phyloP scores from a whole-genome alignment of 1,140 invertebrate species.

The Sarcophaga bullata region DNA sequence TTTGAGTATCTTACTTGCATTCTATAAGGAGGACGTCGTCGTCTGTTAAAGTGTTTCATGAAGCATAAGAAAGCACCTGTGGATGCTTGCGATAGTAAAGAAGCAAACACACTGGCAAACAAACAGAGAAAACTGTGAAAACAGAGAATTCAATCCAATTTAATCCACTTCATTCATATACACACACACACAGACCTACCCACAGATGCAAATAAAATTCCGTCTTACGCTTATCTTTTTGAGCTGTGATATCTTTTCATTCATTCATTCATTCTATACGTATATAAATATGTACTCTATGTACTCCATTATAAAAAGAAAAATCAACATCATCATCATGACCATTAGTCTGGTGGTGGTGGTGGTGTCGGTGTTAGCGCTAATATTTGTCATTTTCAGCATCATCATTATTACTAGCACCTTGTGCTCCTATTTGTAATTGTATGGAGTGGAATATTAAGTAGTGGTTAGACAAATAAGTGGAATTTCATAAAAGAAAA shows the following conservation, averaged over 20 bases:
- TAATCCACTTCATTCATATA: no score
- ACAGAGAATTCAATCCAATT: no score
- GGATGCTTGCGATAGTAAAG: background rate
- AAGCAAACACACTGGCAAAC: no score
- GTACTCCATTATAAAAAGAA: no score
- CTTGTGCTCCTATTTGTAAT: background rate
- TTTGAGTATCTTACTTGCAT: background rate
- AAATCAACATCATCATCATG: background rate
- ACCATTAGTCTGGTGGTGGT: no score
- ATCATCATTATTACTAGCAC: background rate
- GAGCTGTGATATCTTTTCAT: background rate
- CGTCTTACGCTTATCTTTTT: no score
- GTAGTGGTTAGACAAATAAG: conserved; percentile 14
- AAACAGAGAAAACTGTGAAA: no score
- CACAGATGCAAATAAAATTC: no score
- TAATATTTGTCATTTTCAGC: background rate
- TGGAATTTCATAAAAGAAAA: background rate
- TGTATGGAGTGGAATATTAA: conserved; percentile 8
- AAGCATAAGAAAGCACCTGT: conserved; percentile 13
- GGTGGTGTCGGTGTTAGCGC: no score
- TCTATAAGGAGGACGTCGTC: background rate
- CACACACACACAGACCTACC: no score
- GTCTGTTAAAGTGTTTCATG: conserved; percentile 14
- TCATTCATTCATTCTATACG: no score
- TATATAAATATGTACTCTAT: no score